Percentiles rank a stretch among this genome's conserved stretches.
These are phyloP conservation scores for Oxyscelio sp. DNA, from an alignment of 2,888 invertebrate genomes.

Conservation along the genomic window DNA sequence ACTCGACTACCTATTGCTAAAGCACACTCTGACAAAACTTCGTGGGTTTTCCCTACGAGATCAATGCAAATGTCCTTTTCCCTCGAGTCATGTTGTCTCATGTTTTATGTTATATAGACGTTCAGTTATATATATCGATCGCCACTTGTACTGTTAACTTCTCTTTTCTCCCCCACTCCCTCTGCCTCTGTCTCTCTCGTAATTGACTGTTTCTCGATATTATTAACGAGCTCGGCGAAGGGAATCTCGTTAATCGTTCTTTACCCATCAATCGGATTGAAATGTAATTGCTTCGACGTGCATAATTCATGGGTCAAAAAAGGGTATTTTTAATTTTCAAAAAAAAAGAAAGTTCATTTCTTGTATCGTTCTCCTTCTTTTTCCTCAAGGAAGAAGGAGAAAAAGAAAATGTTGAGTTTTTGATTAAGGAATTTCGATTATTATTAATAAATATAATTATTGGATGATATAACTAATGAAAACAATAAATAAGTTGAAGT, in stretches of 20 bases:
- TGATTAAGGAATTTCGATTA: no score
- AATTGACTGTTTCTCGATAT: conserved; percentile 53
- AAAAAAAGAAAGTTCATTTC: no score
- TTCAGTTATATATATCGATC: conserved; percentile 46
- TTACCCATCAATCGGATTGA: conserved; percentile 34
- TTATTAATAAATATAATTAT: no score
- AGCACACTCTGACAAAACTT: conserved; percentile 1
- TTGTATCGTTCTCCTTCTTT: no score
- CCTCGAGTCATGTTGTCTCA: conserved; percentile 25
- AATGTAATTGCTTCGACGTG: conserved; percentile 32
- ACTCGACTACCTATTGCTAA: background rate
- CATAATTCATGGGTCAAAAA: conserved; percentile 1
- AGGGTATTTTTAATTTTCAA: conserved; percentile 1
- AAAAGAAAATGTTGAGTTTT: no score
- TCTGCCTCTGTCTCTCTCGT: background rate
- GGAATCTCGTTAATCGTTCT: conserved; percentile 44
- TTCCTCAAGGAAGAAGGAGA: no score
- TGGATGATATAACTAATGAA: no score
- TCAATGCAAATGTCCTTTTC: conserved; percentile 41
- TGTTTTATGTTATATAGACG: conserved; percentile 35
- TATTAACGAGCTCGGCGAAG: conserved; percentile 39
- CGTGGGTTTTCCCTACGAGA: conserved; percentile 35
- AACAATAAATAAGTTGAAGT: no score
- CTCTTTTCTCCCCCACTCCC: conserved; percentile 1
- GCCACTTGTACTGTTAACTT: conserved; percentile 28